These are phyloP conservation scores for Macropodus opercularis DNA, from an alignment of 2,797 vertebrate genomes.

Conservation along the genomic window DNA sequence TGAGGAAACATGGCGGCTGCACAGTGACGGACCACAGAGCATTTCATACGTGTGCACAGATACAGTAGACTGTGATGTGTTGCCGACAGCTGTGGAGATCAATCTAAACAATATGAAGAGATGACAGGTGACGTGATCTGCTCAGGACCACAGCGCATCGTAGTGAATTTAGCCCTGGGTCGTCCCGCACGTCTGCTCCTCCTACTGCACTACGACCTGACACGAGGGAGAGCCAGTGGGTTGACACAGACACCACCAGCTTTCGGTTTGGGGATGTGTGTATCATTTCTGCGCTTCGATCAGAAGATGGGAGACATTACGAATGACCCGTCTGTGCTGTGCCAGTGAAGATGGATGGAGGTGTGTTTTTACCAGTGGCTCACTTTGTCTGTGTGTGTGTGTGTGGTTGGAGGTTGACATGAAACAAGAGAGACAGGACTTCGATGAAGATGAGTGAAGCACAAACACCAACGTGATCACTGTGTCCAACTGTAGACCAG, in stretches of 20 bases:
- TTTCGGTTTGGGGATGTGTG: conserved; percentile 33
- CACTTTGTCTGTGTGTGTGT: conserved; percentile 24
- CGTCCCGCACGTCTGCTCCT: conserved; percentile 14
- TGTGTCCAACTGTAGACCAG: background rate
- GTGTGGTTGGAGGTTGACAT: too few species aligned
- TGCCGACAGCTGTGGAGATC: conserved; percentile 46
- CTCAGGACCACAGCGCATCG: conserved; percentile 51
- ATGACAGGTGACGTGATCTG: conserved; percentile 62
- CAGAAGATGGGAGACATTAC: conserved; percentile 46
- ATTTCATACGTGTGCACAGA: background rate
- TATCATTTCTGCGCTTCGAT: conserved; percentile 46
- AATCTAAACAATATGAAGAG: conserved; percentile 35
- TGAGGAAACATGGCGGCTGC: background rate
- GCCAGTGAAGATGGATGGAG: conserved; percentile 47
- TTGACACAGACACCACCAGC: conserved; percentile 16
- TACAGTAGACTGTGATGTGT: conserved; percentile 20
- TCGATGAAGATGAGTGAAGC: conserved; percentile 21
- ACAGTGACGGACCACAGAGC: background rate
- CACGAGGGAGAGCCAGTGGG: background rate
- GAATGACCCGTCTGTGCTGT: conserved; percentile 24
- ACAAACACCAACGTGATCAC: conserved; percentile 9
- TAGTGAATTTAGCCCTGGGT: conserved; percentile 52
- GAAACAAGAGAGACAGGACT: too few species aligned
- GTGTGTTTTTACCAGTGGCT: background rate
- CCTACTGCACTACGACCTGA: conserved; percentile 6